Percentiles rank a stretch among this genome's conserved stretches.
phyloP scores from a whole-genome alignment of 2,797 vertebrate species.

The Uromys caudimaculatus region DNA sequence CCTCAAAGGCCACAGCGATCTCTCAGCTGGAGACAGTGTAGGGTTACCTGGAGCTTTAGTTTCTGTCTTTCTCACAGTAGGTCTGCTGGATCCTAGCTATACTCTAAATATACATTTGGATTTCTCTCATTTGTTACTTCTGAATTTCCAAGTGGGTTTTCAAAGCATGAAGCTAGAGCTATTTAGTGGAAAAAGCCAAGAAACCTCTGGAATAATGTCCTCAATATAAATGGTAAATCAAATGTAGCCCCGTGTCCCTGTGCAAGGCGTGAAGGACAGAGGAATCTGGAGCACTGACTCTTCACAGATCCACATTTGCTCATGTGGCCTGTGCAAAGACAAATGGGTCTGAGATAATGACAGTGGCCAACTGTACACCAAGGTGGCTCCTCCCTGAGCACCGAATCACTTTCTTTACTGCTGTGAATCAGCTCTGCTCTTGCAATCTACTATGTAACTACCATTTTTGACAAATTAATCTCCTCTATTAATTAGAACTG shows the following conservation, averaged over 20 bases:
- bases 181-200: not conserved
- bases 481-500: not conserved
- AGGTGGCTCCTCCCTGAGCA: not conserved
- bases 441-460: not conserved
- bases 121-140: not conserved
- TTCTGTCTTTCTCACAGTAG: not conserved
- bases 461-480: not conserved
- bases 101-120: not conserved
- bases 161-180: not conserved
- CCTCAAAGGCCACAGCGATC: not conserved
- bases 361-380: not conserved
- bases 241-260: not conserved
- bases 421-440: not conserved
- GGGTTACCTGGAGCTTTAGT: not conserved
- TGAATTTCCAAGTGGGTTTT: not conserved
- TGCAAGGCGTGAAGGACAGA: not conserved
- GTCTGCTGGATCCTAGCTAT: not conserved
- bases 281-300: no score
- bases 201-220: not conserved
- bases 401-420: not conserved
- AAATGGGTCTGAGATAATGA: slow-evolving; percentile 17
- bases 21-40: not conserved
- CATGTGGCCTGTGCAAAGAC: not conserved
- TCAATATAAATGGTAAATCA: not conserved
- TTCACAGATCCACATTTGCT: not conserved